Evolutionary conservation across 2,113 vertebrate species (phyloP), one percentile per base, ranked within the genome.

Genomic region (Callaeas wilsoni): DNA sequence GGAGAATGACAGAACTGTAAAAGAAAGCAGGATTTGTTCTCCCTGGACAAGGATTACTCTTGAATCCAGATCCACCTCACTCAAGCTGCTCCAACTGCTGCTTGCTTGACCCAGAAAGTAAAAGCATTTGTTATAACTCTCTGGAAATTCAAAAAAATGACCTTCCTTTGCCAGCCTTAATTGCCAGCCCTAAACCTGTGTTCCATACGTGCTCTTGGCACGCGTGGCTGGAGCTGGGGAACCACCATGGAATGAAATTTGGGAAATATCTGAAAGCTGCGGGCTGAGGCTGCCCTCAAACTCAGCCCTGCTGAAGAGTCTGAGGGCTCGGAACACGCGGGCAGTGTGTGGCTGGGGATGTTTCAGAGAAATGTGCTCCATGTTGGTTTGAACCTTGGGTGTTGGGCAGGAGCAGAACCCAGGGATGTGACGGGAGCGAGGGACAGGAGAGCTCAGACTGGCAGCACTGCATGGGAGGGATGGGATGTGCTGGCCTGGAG

Each of bases 121-220:
- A 87, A 96, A 97, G 10, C 16, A 41, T 53, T 74, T 50, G 42
- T 77, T 84, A 16, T 4, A 64, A 77, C 21, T 50, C 52, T 39
- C 26, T 95, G 79, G 59, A 94, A 94, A 92, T 74, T 25, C 22
- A 74, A 49, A 84, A 52, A 56, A 74, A 91, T 59, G 4, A n/a
- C 15, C 49, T 94, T 91, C 59, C 90, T 89, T 93, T 93, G 70
- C 47, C 69, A 93, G 50, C 56, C 76, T 86, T 71, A n/a, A 37
- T 18, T 89, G 81, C 89, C 73, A 80, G 50, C 81, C 73, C 52
- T 64, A 47, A 75, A 84, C 71, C 26, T 55, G n/a, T 71, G 35
- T 41, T 75, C 63, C 84, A 89, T 49, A 44, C 1, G 44, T 87
- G 77, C 64, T 91, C 81, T 57, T 65, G 81, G 70, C 46, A 27